These are phyloP conservation scores for Pelusios castaneus DNA, from an alignment of 2,113 vertebrate species.

Conservation along the genomic window DNA sequence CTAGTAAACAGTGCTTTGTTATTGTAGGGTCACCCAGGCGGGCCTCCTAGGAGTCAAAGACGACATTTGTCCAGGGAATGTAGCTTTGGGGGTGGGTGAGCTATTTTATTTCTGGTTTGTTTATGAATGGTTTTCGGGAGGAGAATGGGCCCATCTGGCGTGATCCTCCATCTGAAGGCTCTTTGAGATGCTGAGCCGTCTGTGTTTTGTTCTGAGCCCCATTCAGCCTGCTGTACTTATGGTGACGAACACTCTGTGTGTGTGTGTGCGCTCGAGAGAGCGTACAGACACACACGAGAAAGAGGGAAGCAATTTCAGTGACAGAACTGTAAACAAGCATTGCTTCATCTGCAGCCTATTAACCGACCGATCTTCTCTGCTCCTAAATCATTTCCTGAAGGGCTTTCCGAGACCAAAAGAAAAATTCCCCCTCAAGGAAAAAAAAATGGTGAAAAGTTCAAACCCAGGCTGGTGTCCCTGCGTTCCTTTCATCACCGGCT, in stretches of 20 bases:
- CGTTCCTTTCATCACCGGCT: not conserved
- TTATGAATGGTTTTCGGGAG: not conserved
- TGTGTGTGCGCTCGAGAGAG: fast-evolving
- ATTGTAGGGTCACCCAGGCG: not conserved
- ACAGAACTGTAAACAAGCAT: conserved; percentile 3
- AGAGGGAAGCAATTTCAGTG: fast-evolving
- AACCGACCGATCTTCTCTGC: conserved; percentile 66
- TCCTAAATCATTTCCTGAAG: conserved; percentile 78
- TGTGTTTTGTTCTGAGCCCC: fast-evolving
- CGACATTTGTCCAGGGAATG: not conserved
- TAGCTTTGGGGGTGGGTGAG: not conserved
- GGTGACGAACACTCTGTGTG: not conserved
- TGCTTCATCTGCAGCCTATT: conserved; percentile 74
- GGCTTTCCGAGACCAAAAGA: conserved; percentile 45
- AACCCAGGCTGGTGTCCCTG: not conserved
- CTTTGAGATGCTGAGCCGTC: not conserved
- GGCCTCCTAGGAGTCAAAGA: not conserved
- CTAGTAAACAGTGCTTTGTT: not conserved
- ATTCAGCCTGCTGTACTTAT: too few species aligned
- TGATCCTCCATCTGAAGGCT: fast-evolving
- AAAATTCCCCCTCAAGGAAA: not conserved
- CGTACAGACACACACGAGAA: fast-evolving
- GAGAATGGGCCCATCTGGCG: too few species aligned
- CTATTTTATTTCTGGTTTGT: not conserved
- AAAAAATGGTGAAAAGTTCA: conserved; percentile 53